Evolutionary conservation across 2,888 invertebrate species (phyloP), one percentile per base, ranked within the genome.

Genomic region (Ashinkailepas kermadecensis): DNA sequence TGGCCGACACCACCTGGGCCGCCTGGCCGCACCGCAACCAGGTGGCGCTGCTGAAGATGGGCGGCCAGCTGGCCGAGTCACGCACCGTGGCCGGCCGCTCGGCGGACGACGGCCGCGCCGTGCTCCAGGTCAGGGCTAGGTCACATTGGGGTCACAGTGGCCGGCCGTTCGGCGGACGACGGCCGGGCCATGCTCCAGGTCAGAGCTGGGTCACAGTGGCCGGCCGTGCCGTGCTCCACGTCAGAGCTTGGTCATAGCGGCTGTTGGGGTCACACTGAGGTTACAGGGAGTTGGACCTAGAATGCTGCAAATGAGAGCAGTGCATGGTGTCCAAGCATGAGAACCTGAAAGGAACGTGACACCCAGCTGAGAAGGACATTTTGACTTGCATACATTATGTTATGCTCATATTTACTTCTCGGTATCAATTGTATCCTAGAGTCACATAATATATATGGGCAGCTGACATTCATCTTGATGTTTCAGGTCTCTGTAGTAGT

Each of bases 11-110:
- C 23, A 57, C 58, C 15, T 64, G 78, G 39, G 15, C 58, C 21
- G 64, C 78, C 78, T 74, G 74, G 74, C 74, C 74, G 54, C 74
- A 74, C 56, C 56, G 11, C 9, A 74, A 74, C 74, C 74, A 74
- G 74, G 39, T 74, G 9, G 23, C 54, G 54, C 56, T 74, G 74
- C 39, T 74, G 56, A 15, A 78, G 23, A 54, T 64, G 62, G 13
- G 21, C 65, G 56, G 25, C 54, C 39, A 78, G 54, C 12, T 1
- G 39, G 39, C 21, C 25, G 18, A 79, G 62, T 1, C 64, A 39
- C 57, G 79, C 64, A 39, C 81, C 18, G 23, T 78, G 56, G 18
- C 78, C 6, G 64, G 79, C 65, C 78, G 79, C 78, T 18, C 81
- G 56, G 64, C 56, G 18, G 78, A 81, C 23, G 59, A 25, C 64